Percentiles rank a stretch among this genome's conserved stretches.
phyloP scores from a whole-genome alignment of 2,797 vertebrate species.

The Mormyrus proboscirostris region DNA sequence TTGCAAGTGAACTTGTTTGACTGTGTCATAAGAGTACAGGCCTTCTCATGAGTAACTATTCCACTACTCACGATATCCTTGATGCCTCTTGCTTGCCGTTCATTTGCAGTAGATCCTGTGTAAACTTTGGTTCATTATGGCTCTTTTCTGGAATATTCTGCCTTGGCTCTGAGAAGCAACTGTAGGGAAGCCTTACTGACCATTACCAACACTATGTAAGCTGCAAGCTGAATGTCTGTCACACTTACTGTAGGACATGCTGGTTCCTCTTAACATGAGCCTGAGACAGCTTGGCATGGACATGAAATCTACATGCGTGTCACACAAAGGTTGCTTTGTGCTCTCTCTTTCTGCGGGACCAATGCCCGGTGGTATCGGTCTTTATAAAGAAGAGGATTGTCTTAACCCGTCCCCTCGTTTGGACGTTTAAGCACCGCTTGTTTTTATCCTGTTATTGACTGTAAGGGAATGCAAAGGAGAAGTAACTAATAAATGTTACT shows the following conservation, averaged over 20 bases:
- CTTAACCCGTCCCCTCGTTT: background rate
- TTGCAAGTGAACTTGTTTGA: background rate
- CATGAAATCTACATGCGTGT: background rate
- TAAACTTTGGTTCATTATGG: background rate
- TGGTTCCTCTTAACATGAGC: background rate
- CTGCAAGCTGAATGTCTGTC: background rate
- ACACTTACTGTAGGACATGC: background rate
- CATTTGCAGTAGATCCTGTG: background rate
- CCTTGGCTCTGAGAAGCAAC: background rate
- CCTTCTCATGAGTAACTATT: background rate
- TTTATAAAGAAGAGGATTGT: background rate
- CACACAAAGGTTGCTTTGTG: background rate
- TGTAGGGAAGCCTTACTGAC: background rate
- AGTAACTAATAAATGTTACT: background rate
- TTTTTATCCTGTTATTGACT: background rate
- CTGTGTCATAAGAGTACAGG: background rate
- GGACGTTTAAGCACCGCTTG: background rate
- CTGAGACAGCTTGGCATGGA: background rate
- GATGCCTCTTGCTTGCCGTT: background rate
- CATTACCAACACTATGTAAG: background rate
- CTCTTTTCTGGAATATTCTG: background rate
- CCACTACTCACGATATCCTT: background rate
- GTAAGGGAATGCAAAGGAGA: conserved; percentile 9
- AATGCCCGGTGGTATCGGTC: background rate
- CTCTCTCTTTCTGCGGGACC: background rate